Base-by-base conservation (phyloP, 1,140 invertebrate genomes). In the Philopotamus ludificatus region DNA sequence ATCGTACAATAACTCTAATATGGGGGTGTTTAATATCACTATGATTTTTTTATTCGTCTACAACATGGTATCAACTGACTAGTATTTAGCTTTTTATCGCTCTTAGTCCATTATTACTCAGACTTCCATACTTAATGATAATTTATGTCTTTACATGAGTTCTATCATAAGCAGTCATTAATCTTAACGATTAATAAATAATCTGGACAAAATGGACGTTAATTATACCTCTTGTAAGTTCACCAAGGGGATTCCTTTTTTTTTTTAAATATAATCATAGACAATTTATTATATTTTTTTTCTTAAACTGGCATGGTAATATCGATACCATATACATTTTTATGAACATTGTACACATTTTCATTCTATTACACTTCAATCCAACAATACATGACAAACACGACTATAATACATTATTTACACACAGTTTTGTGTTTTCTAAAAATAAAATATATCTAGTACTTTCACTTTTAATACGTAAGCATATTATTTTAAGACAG, bases 171-270 rank as follows among this genome's bases (percentile, higher is more conserved):
- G 61, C 61, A 63, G 61, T 63, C 61, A 26, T 25, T 34, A 41
- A 21, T 39, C 49, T 63, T 63, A 53, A 41, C 16, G 22, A 47
- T 57, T 44, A 57, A 63, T 23, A 63, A 63, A 20, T 12, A 34
- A 49, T 65, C 25, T 65, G 63, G 63, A 65, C 63, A 65, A 60
- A 50, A 42, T 65, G 63, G 63, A 65, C 63, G 63, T 51, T 39
- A 63, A 54, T 26, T 54, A 42, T 42, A 20, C 15, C 55, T 44
- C 51, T 53, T 12, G 15, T 28, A 39, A 26, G 9, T 34, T 57
- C 26, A 16, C 8, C 16, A 47, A 47, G 45, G n/a, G 8, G 7
- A 47, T 15, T 20, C 20, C 20, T 8, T 47, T 15, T 8, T 20
- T 47, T 47, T n/a, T n/a, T n/a, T n/a, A n/a, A 47, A 34, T 12